Percentiles rank a stretch among this genome's conserved stretches.
Conservation (phyloP, 2,113 vertebrate species). For the Phaethon lepturus region DNA sequence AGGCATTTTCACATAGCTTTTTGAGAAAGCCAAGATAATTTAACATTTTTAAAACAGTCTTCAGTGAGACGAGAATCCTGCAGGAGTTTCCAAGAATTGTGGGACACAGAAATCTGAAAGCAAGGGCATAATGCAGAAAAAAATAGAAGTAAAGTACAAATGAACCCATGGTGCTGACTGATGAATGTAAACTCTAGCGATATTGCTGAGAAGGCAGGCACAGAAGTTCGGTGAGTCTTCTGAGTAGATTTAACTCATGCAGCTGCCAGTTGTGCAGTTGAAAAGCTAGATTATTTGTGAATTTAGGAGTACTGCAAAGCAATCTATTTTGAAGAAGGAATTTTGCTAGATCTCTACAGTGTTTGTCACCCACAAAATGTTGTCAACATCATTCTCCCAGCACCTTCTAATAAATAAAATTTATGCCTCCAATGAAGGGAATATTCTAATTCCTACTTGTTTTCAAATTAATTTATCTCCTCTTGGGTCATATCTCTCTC, state of each 20-base stretch:
- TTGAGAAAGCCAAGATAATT: neutral
- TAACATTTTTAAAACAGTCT: neutral
- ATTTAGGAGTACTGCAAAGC: neutral
- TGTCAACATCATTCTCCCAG: neutral
- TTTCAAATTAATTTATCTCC: neutral
- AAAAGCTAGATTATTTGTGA: neutral
- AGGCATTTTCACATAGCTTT: neutral
- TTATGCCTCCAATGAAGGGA: neutral
- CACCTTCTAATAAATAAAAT: neutral
- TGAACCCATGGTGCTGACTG: neutral
- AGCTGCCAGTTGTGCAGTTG: neutral
- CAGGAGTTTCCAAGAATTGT: neutral
- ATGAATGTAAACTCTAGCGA: neutral
- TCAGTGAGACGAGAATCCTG: neutral
- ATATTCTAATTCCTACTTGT: neutral
- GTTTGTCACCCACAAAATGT: neutral
- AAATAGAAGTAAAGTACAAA: constrained; percentile 1
- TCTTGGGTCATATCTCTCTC: neutral
- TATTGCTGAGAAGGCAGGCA: constrained; percentile 22
- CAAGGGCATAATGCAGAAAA: neutral
- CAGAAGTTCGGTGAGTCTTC: neutral
- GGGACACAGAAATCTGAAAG: neutral
- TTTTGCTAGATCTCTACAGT: neutral
- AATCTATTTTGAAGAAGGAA: neutral
- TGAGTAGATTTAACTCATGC: constrained; percentile 5